These are phyloP conservation scores for Hydrolagus colliei DNA, from an alignment of 2,797 vertebrate genomes.

Conservation along the genomic window DNA sequence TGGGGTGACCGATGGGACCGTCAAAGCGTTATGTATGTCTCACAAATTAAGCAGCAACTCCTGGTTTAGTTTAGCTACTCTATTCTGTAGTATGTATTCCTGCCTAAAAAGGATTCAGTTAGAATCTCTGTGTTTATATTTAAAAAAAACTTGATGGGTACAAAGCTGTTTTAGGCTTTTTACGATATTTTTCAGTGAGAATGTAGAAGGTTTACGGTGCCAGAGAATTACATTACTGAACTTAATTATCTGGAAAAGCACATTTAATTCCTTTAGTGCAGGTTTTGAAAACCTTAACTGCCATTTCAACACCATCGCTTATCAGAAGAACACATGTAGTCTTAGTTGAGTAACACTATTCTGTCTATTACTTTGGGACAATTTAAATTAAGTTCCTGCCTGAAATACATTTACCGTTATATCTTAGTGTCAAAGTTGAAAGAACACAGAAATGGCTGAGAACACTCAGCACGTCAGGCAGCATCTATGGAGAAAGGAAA, in stretches of 20 bases:
- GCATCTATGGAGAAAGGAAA: no score
- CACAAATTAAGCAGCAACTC: background rate
- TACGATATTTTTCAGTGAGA: background rate
- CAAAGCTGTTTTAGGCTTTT: background rate
- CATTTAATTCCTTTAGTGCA: slow-evolving; percentile 9
- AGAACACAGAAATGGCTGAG: no score
- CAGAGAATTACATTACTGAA: slow-evolving; percentile 14
- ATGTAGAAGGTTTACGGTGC: background rate
- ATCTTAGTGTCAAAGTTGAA: no score
- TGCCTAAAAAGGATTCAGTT: slow-evolving; percentile 1
- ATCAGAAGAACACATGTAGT: slow-evolving; percentile 17
- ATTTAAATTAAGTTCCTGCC: background rate
- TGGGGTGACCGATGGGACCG: no score
- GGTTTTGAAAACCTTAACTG: slow-evolving; percentile 6
- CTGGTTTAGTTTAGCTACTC: background rate
- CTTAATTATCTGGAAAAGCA: slow-evolving; percentile 5
- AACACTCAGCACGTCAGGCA: no score
- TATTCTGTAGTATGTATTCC: slow-evolving; percentile 4
- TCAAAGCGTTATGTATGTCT: background rate
- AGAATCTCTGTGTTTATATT: background rate
- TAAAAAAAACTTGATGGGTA: background rate
- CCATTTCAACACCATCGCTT: background rate
- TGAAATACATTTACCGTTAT: background rate
- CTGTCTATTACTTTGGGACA: no score
- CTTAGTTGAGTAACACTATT: background rate